Base-by-base conservation (phyloP, 2,888 invertebrate species). In the Tuberolachnus salignus region DNA sequence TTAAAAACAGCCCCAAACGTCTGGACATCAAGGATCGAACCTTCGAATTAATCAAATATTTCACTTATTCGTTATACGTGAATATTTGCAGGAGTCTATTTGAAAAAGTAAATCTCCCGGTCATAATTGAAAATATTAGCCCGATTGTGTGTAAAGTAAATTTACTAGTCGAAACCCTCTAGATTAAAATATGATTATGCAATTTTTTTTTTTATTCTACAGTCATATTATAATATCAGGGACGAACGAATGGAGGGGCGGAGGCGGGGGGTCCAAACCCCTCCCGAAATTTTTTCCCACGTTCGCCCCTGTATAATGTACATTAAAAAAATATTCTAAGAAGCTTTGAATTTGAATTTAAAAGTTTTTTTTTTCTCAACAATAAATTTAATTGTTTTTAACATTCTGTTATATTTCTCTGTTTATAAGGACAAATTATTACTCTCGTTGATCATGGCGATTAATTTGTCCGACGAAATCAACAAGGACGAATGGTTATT, bases 81-180 rank as follows among this genome's bases (percentile, higher is more conserved):
- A 84, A 96, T 95, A 85, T 93, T 97, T 3, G 95, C 96, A 84
- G 89, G 95, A 71, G 96, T 96, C n/a, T 87, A 97, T 26, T 97
- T 97, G 85, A 96, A 96, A 85, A 94, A 94, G 85, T 95, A 97
- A 86, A 96, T 97, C 97, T 46, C 92, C 96, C 82, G 96, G 97
- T 87, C 95, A 96, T 4, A 91, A 97, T 84, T 91, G 95, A 49
- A 89, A 34, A 3, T 34, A 34, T 6, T 6, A n/a, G n/a, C n/a
- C n/a, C n/a, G n/a, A n/a, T n/a, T n/a, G n/a, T n/a, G n/a, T n/a
- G n/a, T n/a, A n/a, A n/a, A n/a, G n/a, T n/a, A n/a, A n/a, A 34
- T 34, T 3, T 6, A 34, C 3, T 34, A 34, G 34, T 4, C 34
- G 34, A 34, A 3, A 34, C 34, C 6, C 34, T 34, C 6, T 34